Conservation (phyloP, 2,113 vertebrate species). For the Mellivora capensis region DNA sequence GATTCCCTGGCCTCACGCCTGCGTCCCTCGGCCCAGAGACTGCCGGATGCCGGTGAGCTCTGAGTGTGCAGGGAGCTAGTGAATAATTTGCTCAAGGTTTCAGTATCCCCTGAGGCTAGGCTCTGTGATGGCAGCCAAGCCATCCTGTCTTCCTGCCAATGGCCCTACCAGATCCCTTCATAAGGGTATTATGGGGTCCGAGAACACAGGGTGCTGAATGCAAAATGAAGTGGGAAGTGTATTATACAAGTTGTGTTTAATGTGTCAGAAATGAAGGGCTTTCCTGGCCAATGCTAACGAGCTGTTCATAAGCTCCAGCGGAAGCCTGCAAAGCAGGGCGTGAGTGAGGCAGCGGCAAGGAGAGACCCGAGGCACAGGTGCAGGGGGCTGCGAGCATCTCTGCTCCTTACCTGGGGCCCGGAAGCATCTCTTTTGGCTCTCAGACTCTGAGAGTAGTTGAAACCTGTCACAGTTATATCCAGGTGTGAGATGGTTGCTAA, state of each 20-base stretch:
- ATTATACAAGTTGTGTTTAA: background rate
- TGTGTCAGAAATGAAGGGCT: background rate
- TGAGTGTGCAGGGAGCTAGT: background rate
- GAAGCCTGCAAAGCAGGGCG: background rate
- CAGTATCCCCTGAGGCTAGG: background rate
- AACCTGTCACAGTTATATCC: background rate
- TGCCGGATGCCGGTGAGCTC: background rate
- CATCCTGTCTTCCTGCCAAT: background rate
- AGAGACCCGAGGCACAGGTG: background rate
- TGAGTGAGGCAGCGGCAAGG: rapidly evolving
- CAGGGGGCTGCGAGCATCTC: too few species aligned
- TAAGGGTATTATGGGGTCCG: background rate
- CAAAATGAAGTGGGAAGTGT: background rate
- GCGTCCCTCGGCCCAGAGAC: background rate
- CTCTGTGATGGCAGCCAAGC: background rate
- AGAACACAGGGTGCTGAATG: background rate
- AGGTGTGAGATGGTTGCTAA: background rate
- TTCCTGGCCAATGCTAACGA: background rate
- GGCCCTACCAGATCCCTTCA: background rate
- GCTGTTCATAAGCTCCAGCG: background rate
- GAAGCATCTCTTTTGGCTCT: background rate
- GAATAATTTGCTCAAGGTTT: background rate
- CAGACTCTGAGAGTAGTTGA: too few species aligned
- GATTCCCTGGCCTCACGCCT: rapidly evolving
- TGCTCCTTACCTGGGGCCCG: rapidly evolving